Evolutionary conservation across 2,797 vertebrate genomes (phyloP), one percentile per base, ranked within the genome.

Genomic region (Staurois parvus): DNA sequence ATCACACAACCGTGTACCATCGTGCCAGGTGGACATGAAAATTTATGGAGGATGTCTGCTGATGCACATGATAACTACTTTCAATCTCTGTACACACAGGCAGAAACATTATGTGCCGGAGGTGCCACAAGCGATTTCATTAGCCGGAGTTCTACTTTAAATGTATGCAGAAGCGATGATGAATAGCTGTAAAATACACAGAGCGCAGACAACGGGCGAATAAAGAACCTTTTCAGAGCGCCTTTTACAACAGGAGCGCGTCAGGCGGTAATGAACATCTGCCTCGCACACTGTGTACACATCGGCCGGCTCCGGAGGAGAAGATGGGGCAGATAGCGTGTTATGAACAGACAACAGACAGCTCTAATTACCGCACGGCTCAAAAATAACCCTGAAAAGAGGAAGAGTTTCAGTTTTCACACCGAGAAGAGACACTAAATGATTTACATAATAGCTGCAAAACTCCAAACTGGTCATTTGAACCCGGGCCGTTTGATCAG

Each of bases 371-470:
- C 52, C 52, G 21, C 52, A 4, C 0, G 3, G 52, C 21, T 24
- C 21, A 24, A 59, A 52, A 19, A 52, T 52, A 64, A 64, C 59
- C 10, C 59, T 64, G 59, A n/a, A 66, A 66, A 66, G 64, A 66
- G 64, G 64, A 66, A 66, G 64, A 66, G 64, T 29, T 29, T 66
- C 64, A 26, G 64, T 66, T 66, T 66, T 66, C 64, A 66, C 24
- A 64, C 24, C 10, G 62, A 64, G n/a, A 28, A 66, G 2, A 26
- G 2, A 26, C n/a, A 28, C 24, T 28, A 10, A 26, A 64, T 12
- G 21, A 29, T 59, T 59, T 59, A 29, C 64, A 66, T 66, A 28
- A 28, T 13, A 59, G 52, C 52, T 19, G 11, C 6, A 59, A 59
- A 59, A 9, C 12, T 13, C 42, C 1, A 12, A 45, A 45, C 48